Evolutionary conservation across 2,888 invertebrate species (phyloP).

Genomic region (Spodoptera exigua): DNA sequence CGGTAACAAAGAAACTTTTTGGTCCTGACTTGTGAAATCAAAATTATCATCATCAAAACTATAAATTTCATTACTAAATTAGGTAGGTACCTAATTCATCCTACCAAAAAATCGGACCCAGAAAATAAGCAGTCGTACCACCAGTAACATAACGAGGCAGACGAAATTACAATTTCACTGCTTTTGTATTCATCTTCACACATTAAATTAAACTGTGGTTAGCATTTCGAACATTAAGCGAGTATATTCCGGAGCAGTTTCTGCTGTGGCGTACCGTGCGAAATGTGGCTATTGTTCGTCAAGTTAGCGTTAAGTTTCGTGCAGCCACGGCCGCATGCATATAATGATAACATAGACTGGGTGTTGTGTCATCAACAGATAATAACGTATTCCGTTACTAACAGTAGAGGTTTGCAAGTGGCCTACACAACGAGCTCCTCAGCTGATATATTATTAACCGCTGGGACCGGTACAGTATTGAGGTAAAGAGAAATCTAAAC

Average conservation of each 20-base stretch:
- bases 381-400: conserved; percentile 81
- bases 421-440: conserved; percentile 70
- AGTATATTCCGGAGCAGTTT: conserved; percentile 27
- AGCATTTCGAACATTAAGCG: conserved; percentile 25
- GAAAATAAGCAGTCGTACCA: no score
- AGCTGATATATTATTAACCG: conserved; percentile 75
- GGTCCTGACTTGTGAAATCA: no score
- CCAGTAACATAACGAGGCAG: no score
- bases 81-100: no score
- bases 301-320: conserved; percentile 42
- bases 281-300: conserved; percentile 48
- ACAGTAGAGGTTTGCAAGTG: conserved; percentile 73
- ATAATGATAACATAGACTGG: conserved; percentile 39
- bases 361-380: conserved; percentile 74
- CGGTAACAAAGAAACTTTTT: no score
- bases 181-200: conserved; percentile 34
- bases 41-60: no score
- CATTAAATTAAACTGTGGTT: conserved; percentile 45
- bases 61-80: no score
- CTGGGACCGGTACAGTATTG: conserved; percentile 73
- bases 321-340: conserved; percentile 12
- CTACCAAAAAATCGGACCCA: no score
- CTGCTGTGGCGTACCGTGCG: conserved; percentile 38
- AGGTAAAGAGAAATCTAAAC: conserved; percentile 75
- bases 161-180: no score